Percentiles rank a stretch among this genome's conserved stretches.
These are phyloP conservation scores for Poeciliopsis paucimaculata DNA, from an alignment of 2,797 vertebrate genomes.

Conservation along the genomic window DNA sequence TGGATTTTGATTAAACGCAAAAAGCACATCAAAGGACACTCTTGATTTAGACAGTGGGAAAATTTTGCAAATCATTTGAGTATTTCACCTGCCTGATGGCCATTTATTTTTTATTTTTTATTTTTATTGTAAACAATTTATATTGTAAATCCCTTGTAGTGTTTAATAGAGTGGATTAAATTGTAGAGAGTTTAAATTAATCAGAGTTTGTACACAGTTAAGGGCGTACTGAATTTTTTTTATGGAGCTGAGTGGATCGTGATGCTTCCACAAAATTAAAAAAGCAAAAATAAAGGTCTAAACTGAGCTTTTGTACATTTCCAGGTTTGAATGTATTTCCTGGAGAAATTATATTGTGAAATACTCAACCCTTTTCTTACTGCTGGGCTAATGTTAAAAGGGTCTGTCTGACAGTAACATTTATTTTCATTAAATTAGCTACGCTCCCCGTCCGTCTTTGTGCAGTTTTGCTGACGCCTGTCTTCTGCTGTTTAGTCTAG, in stretches of 20 bases:
- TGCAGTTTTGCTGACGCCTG: slow-evolving; percentile 41
- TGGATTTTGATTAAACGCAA: neutral
- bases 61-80: neutral
- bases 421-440: neutral
- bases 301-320: neutral
- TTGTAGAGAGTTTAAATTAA: neutral
- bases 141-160: neutral
- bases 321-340: neutral
- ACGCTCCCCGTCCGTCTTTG: neutral
- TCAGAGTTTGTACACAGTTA: neutral
- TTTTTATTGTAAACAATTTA: too few species aligned
- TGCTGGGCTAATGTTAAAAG: neutral
- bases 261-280: neutral
- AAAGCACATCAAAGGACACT: neutral
- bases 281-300: neutral
- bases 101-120: too few species aligned
- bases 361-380: too few species aligned
- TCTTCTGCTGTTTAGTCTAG: slow-evolving; percentile 66
- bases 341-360: neutral
- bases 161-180: neutral
- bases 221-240: neutral
- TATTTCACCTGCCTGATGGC: neutral
- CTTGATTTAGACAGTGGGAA: neutral
- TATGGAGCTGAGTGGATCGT: neutral
- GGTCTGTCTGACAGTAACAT: neutral